Evolutionary conservation across 2,113 vertebrate species (phyloP), one percentile per base, ranked within the genome.

Genomic region (Prietella phreatophila): DNA sequence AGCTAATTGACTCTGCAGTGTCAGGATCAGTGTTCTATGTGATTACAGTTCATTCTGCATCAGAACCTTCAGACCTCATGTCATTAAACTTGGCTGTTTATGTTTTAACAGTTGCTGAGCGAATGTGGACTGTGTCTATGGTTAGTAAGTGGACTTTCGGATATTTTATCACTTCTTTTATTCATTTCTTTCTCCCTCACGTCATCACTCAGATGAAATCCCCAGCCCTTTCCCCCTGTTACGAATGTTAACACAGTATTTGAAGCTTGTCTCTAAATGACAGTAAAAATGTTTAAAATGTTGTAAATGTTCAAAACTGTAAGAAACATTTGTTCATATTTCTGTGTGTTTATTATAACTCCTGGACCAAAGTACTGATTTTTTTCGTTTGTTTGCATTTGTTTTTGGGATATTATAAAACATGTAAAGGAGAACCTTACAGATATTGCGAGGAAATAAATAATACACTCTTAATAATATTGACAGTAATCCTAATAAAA

Each of bases 41-140:
- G 69, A 39, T 73, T 73, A 20, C 19, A 73, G 33, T 15, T 67
- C 4, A 36, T 39, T 36, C 19, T 19, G 7, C 7, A 15, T 67
- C 11, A 30, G 10, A 22, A 8, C 58, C 58, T 60, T 17, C 4
- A 13, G 27, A n/a, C 1, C 65, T 2, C 69, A 9, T 36, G 2
- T 42, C 71, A 56, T 81, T 56, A 81, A 81, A 81, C 14, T 30
- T 20, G 6, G 6, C 15, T 56, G 39, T 87, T 81, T 61, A 73
- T 87, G 56, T 73, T 73, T 87, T 50, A 88, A 84, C 88, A 92
- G 90, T 89, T 91, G 91, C 90, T 93, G 89, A 92, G 85, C 81
- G 75, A 93, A 84, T 87, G 47, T 81, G 30, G 63, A 86, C 73
- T 53, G 65, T 76, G 67, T 87, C 84, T 82, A 67, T 93, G 84